Evolutionary conservation across 2,797 vertebrate species (phyloP).

Genomic region (Mastacembelus armatus): DNA sequence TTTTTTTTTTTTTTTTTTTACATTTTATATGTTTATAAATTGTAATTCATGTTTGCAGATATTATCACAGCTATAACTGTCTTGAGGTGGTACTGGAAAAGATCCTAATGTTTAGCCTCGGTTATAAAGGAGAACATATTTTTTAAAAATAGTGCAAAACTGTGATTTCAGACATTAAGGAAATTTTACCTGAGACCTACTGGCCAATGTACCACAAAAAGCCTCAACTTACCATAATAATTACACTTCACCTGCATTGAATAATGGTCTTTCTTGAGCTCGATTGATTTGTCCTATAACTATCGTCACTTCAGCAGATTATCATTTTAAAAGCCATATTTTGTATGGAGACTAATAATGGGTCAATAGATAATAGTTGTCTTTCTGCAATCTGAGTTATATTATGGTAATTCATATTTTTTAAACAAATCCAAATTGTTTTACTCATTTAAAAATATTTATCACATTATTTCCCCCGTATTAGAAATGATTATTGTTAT

Average conservation of each 20-base stretch:
- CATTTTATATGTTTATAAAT: constrained; percentile 1
- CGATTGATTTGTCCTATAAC: neutral
- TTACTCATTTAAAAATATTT: too few relatives aligned
- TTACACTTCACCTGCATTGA: neutral
- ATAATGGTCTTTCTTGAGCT: neutral
- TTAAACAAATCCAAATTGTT: too few relatives aligned
- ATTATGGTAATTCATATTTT: constrained; percentile 10
- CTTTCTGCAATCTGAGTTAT: neutral
- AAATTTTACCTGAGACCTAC: too few relatives aligned
- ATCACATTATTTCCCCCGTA: too few relatives aligned
- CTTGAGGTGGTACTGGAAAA: neutral
- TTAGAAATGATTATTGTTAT: constrained; percentile 10
- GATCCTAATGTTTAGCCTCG: neutral
- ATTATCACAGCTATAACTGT: neutral
- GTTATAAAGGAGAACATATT: neutral
- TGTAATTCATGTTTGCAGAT: constrained; percentile 1
- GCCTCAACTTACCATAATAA: neutral
- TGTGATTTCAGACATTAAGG: constrained; percentile 2
- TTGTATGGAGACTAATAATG: neutral
- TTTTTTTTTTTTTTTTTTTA: neutral
- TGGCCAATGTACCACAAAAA: neutral
- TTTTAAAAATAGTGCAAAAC: neutral
- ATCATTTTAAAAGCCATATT: neutral
- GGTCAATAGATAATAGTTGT: neutral
- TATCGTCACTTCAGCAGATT: neutral